A percentile compares a stretch with the other conserved stretches of the same genome.
Conservation (phyloP, 37 sponge, comb jelly and placozoan species). For the Cliona cf. orientalis region DNA sequence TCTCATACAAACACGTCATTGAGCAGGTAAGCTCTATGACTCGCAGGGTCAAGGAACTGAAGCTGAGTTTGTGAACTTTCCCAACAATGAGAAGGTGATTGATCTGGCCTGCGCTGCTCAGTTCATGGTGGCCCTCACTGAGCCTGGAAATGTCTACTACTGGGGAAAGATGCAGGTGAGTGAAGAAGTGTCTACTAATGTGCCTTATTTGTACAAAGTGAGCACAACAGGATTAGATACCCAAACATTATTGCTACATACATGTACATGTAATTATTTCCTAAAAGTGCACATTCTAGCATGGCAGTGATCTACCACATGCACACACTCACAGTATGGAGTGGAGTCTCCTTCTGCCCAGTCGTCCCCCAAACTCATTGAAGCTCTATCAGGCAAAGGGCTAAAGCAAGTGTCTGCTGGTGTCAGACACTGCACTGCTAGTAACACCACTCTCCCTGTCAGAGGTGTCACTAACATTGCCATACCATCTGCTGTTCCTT, state of each 20-base stretch:
- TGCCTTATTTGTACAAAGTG: background rate
- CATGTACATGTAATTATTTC: background rate
- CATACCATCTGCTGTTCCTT: constrained; percentile 61
- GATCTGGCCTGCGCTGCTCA: constrained; percentile 42
- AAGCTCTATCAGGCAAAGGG: constrained; percentile 46
- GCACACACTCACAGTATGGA: background rate
- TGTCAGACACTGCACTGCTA: constrained; percentile 54
- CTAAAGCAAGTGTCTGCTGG: constrained; percentile 84
- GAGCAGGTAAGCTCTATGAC: constrained; percentile 61
- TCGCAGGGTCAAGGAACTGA: background rate
- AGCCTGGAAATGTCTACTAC: constrained; percentile 72
- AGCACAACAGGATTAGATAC: no score
- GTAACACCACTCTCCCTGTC: constrained; percentile 47
- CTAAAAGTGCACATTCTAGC: background rate
- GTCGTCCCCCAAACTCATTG: constrained; percentile 53
- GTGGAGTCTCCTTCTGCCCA: constrained; percentile 5
- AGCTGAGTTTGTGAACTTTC: constrained; percentile 36
- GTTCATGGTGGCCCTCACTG: constrained; percentile 68
- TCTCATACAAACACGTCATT: background rate
- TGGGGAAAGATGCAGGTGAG: constrained; percentile 59
- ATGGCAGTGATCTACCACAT: background rate
- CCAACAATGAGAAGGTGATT: constrained; percentile 36
- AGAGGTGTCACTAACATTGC: constrained; percentile 24
- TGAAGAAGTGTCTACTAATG: background rate
- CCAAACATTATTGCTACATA: background rate